Percentiles rank a stretch among this genome's conserved stretches.
Evolutionary conservation across 2,113 vertebrate genomes (phyloP).

Genomic region (Nannospalax galili): DNA sequence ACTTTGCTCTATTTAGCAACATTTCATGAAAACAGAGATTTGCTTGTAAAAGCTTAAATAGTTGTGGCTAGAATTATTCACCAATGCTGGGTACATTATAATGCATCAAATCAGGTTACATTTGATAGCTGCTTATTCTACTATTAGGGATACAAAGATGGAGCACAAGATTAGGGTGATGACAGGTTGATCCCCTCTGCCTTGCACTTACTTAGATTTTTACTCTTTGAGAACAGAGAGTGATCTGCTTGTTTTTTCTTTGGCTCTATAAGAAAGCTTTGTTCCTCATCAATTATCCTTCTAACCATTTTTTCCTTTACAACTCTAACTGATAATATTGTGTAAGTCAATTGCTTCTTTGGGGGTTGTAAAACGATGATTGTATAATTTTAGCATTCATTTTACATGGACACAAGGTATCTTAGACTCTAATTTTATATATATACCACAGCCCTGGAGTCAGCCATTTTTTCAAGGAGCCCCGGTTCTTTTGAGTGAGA

Average conservation of each 20-base stretch:
- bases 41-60: constrained; percentile 67
- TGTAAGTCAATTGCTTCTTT: constrained; percentile 40
- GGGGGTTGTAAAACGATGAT: constrained; percentile 55
- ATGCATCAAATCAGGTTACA: constrained; percentile 23
- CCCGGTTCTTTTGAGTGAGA: constrained; percentile 34
- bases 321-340: constrained; percentile 15
- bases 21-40: constrained; percentile 57
- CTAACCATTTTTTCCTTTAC: not conserved
- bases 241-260: constrained; percentile 31
- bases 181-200: not conserved
- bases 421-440: constrained; percentile 26
- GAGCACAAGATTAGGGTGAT: constrained; percentile 27
- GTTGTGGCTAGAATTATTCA: constrained; percentile 49
- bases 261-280: not conserved
- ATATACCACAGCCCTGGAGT: constrained; percentile 5
- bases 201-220: constrained; percentile 29
- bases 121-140: constrained; percentile 40
- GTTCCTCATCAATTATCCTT: not conserved
- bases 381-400: constrained; percentile 38
- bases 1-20: constrained; percentile 62
- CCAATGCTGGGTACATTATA: constrained; percentile 19
- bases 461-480: constrained; percentile 2
- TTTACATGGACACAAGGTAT: constrained; percentile 32
- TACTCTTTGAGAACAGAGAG: not conserved
- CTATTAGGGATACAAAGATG: constrained; percentile 29